Conservation (phyloP, 1,140 invertebrate genomes). For the Drosophila auraria region DNA sequence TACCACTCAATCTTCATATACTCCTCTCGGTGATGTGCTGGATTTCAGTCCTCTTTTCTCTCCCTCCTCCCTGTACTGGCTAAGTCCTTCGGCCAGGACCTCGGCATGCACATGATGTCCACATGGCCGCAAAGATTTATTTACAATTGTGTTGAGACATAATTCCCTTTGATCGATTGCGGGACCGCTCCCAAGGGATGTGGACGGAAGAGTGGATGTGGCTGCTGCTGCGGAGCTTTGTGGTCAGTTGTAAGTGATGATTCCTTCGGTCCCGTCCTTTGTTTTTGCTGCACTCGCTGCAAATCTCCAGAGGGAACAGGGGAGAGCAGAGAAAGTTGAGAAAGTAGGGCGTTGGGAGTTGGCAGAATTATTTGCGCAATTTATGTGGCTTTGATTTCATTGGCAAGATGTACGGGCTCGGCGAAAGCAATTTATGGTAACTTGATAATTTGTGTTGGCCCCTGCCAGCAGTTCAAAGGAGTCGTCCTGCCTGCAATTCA, state of each 20-base stretch:
- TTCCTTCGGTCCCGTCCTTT: slow-evolving; percentile 70
- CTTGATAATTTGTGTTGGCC: slow-evolving; percentile 68
- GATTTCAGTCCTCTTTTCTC: slow-evolving; percentile 41
- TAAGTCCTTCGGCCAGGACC: slow-evolving; percentile 44
- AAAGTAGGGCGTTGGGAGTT: slow-evolving; percentile 1
- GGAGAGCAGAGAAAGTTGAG: neutral
- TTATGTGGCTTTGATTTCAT: slow-evolving; percentile 82
- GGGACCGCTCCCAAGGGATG: slow-evolving; percentile 28
- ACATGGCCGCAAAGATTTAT: slow-evolving; percentile 81
- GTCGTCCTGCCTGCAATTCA: slow-evolving; percentile 27
- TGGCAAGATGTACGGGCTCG: slow-evolving; percentile 54
- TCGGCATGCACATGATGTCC: slow-evolving; percentile 75
- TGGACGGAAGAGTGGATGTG: slow-evolving; percentile 3
- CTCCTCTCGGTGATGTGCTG: slow-evolving; percentile 51
- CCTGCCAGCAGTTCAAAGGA: slow-evolving; percentile 14
- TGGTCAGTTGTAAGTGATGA: slow-evolving; percentile 77
- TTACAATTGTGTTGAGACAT: slow-evolving; percentile 84
- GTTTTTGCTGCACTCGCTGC: slow-evolving; percentile 50
- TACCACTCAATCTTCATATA: slow-evolving; percentile 81
- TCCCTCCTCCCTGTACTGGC: slow-evolving; percentile 1
- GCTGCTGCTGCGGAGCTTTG: slow-evolving; percentile 34
- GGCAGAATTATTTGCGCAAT: slow-evolving; percentile 76
- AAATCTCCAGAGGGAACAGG: neutral
- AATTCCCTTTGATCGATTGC: slow-evolving; percentile 82
- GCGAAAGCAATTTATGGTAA: slow-evolving; percentile 69